Evolutionary conservation across 2,113 vertebrate genomes (phyloP).

Genomic region (Camelus dromedarius): DNA sequence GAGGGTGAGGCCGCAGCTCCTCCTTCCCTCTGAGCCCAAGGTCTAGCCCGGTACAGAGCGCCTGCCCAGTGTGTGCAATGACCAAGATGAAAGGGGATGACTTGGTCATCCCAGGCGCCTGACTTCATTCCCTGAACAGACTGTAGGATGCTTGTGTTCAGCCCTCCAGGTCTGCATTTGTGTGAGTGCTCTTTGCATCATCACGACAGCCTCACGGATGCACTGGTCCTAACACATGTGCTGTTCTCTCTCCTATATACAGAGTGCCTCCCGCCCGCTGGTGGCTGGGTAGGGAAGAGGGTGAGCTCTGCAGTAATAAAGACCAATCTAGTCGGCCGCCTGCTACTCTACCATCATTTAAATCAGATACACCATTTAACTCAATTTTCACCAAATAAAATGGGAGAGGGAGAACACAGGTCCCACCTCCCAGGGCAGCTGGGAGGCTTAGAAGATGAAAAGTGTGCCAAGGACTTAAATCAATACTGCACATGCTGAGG

Average conservation of each 20-base stretch:
- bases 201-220: neutral
- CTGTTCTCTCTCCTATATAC: fast-evolving
- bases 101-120: too few relatives aligned
- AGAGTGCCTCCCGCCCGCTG: neutral
- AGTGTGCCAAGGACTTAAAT: neutral
- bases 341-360: neutral
- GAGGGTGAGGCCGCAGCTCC: neutral
- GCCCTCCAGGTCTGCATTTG: neutral
- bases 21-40: neutral
- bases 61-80: fast-evolving
- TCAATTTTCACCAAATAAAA: neutral
- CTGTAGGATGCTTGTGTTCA: fast-evolving
- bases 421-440: neutral
- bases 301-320: neutral
- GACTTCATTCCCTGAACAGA: neutral
- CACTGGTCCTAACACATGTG: fast-evolving
- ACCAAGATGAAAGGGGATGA: neutral
- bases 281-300: neutral
- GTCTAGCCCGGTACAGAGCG: neutral
- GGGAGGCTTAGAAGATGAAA: neutral
- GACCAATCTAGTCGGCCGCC: too few relatives aligned
- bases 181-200: fast-evolving
- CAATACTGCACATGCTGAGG: fast-evolving
- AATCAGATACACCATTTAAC: neutral
- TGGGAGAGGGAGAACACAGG: neutral